phyloP scores from a whole-genome alignment of 2,113 vertebrate genomes.

The Lethenteron camtschaticum region DNA sequence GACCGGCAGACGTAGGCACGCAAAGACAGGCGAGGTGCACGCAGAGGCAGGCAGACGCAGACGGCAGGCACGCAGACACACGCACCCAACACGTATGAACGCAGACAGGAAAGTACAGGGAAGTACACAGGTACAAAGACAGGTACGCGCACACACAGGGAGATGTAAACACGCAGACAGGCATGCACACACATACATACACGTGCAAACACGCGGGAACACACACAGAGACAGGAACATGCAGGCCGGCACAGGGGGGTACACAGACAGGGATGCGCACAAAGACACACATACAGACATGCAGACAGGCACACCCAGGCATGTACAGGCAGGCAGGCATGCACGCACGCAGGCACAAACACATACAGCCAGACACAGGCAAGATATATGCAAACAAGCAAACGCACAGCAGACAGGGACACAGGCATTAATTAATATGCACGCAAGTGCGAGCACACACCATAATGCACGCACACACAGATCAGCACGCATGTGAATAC shows the following conservation, averaged over 20 bases:
- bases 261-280: background rate
- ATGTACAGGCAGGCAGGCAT: background rate
- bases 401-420: background rate
- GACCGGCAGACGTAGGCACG: too few species aligned
- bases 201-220: background rate
- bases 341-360: background rate
- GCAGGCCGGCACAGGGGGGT: background rate
- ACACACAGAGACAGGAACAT: background rate
- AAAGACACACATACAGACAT: background rate
- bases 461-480: background rate
- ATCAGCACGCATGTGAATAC: too few species aligned
- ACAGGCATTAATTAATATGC: background rate
- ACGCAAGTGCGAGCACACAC: background rate
- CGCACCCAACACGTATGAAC: background rate
- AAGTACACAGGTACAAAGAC: background rate
- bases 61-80: too few species aligned
- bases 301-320: background rate
- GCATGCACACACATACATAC: background rate
- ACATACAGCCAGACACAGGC: background rate
- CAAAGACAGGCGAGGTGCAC: too few species aligned
- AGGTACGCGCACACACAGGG: background rate
- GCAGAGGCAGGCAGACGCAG: too few species aligned
- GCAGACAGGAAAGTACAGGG: background rate
- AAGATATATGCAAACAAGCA: background rate
- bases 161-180: background rate